These are phyloP conservation scores for Heterocephalus glaber DNA, from an alignment of 2,113 vertebrate genomes.

Conservation along the genomic window DNA sequence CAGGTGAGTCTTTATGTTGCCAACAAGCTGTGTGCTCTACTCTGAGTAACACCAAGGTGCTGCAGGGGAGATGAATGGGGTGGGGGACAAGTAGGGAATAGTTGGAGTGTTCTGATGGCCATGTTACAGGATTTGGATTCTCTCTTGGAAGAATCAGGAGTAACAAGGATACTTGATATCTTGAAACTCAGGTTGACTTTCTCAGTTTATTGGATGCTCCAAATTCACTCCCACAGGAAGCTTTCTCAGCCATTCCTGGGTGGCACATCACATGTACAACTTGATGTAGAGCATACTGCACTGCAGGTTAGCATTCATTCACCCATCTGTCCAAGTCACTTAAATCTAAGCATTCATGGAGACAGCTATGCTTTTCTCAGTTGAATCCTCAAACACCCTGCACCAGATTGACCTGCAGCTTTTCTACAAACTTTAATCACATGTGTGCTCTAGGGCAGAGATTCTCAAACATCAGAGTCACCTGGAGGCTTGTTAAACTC, in stretches of 20 bases:
- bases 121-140: neutral
- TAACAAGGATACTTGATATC: neutral
- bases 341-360: neutral
- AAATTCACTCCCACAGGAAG: neutral
- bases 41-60: neutral
- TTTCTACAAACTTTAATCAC: neutral
- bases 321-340: neutral
- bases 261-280: neutral
- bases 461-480: neutral
- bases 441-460: neutral
- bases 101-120: neutral
- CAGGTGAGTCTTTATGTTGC: neutral
- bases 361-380: neutral
- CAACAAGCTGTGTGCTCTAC: neutral
- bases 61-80: neutral
- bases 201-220: neutral
- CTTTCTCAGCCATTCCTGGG: neutral
- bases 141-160: neutral
- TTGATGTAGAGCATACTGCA: neutral
- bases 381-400: neutral
- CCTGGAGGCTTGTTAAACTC: neutral
- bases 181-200: neutral
- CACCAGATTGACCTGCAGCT: neutral
- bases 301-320: neutral
- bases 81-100: too few species aligned